Evolutionary conservation across 2,113 vertebrate genomes (phyloP), one percentile per base, ranked within the genome.

Genomic region (Hippocampus mohnikei): DNA sequence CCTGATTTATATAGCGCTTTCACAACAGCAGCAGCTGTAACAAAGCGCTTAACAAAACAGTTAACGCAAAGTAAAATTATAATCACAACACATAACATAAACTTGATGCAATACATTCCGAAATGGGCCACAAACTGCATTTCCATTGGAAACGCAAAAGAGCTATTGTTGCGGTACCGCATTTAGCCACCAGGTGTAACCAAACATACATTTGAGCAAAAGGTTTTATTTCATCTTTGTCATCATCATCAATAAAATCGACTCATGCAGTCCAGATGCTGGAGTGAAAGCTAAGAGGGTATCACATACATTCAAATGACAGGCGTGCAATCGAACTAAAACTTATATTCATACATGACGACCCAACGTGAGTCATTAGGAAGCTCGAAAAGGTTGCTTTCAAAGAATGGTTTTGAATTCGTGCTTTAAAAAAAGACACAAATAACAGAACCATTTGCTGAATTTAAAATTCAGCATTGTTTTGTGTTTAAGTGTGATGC

Each of bases 201-300:
- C 53, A 25, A 20, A 56, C 12, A 12, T 23, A 56, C 20, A 27
- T 58, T 29, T 59, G 12, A 59, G 27, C 27, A 33, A 59, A 59
- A 27, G 1, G 10, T 25, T 59, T 27, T 59, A 16, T 59, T 59
- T 27, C 5, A 15, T 25, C 29, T 33, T 33, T 33, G 29, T 33
- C 52, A 10, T 53, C 52, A 23, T 12, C 56, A 13, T 16, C 1
- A 29, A 25, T 58, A 58, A 27, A 60, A 60, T 60, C 7, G 84
- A 55, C 9, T 93, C 5, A 3, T 44, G 13, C 15, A 50, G 15
- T 50, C 94, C 94, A 94, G 94, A 94, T 92, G 89, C 94, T 93
- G 92, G 94, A 93, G 91, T 82, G 88, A 91, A 77, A 61, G 67
- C 77, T 79, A 58, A 25, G 72, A 20, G 18, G 78, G 80, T 88